Evolutionary conservation across 2,797 vertebrate species (phyloP).

Genomic region (Pempheris klunzingeri): DNA sequence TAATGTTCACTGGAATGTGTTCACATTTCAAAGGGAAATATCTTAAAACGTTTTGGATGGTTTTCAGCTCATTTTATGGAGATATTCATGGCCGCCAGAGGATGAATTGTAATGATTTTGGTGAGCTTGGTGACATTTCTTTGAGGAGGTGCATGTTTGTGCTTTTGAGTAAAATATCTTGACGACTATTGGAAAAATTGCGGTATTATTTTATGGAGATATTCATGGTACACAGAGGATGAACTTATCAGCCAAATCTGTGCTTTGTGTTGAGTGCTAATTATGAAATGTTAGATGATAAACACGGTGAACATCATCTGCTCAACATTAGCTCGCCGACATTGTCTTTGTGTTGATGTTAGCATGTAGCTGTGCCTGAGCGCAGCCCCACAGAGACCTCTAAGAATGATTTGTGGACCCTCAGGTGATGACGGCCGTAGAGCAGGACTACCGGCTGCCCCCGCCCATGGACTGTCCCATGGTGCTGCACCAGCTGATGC

Average conservation of each 20-base stretch:
- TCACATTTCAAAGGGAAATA: not conserved
- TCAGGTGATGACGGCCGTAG: constrained; percentile 98
- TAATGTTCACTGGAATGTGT: not conserved
- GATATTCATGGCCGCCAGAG: not conserved
- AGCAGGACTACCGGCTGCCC: constrained; percentile 97
- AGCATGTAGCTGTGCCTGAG: not conserved
- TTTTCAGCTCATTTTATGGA: not conserved
- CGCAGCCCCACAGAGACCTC: not conserved
- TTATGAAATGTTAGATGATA: not conserved
- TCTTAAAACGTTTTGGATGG: not conserved
- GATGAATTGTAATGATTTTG: not conserved
- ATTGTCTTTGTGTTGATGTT: not conserved
- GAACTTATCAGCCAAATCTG: not conserved
- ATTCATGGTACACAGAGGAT: not conserved
- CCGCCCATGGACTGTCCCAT: constrained; percentile 99
- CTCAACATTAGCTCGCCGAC: not conserved
- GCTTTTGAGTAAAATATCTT: not conserved
- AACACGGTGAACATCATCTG: not conserved
- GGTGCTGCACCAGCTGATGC: constrained; percentile 98
- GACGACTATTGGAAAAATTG: not conserved
- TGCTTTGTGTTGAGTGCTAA: too few relatives aligned
- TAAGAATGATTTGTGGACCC: not conserved
- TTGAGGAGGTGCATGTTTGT: too few relatives aligned
- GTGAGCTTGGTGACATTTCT: not conserved
- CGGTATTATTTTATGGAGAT: not conserved